Evolutionary conservation across 2,888 invertebrate genomes (phyloP).

Genomic region (Dendrolimus houi): DNA sequence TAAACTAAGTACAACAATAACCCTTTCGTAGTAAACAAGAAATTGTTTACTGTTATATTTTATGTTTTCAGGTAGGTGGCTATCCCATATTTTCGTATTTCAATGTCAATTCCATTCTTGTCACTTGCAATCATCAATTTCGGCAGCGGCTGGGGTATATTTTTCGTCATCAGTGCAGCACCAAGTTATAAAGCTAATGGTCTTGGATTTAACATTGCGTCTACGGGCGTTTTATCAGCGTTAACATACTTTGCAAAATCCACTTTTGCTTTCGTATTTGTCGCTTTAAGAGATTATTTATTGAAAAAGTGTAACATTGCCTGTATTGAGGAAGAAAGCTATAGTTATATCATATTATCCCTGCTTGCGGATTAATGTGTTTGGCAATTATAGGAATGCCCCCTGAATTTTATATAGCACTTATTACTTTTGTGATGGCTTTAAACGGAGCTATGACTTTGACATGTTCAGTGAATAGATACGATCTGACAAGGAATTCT

Average conservation of each 20-base stretch:
- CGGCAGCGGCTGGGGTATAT: constrained; percentile 80
- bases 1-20: too few relatives aligned
- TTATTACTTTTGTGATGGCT: constrained; percentile 73
- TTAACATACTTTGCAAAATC: constrained; percentile 17
- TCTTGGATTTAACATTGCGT: constrained; percentile 67
- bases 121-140: constrained; percentile 75
- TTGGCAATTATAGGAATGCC: constrained; percentile 58
- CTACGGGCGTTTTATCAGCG: constrained; percentile 18
- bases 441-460: constrained; percentile 65
- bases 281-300: constrained; percentile 26
- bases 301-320: constrained; percentile 10
- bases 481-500: constrained; percentile 81
- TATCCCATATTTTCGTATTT: constrained; percentile 70
- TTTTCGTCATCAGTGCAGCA: constrained; percentile 64
- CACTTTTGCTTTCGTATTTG: constrained; percentile 12
- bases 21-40: too few relatives aligned
- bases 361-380: constrained; percentile 4
- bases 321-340: constrained; percentile 6
- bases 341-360: constrained; percentile 46
- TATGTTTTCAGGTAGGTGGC: constrained; percentile 29
- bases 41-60: too few relatives aligned
- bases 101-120: constrained; percentile 77
- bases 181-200: constrained; percentile 79
- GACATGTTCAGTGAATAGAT: constrained; percentile 62
- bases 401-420: constrained; percentile 59